These are phyloP conservation scores for Sebastes minor DNA, from an alignment of 2,797 vertebrate genomes.

Conservation along the genomic window DNA sequence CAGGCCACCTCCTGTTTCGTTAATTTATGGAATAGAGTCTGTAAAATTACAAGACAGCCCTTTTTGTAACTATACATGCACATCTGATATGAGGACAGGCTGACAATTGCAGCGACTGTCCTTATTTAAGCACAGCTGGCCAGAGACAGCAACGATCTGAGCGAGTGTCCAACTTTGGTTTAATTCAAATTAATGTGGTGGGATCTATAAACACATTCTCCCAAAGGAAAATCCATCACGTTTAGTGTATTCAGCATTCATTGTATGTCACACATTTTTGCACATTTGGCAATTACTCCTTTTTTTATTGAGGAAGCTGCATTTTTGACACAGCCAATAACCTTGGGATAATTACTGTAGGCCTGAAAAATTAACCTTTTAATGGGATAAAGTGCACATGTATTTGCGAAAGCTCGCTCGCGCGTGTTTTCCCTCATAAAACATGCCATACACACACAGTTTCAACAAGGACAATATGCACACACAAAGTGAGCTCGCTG, in stretches of 20 bases:
- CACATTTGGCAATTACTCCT: slow-evolving; percentile 24
- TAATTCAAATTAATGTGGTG: slow-evolving; percentile 11
- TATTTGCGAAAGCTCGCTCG: slow-evolving; percentile 9
- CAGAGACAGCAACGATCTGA: slow-evolving; percentile 9
- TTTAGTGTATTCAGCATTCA: slow-evolving; percentile 19
- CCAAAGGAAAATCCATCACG: slow-evolving; percentile 38
- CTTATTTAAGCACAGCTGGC: slow-evolving; percentile 35
- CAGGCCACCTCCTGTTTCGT: slow-evolving; percentile 14
- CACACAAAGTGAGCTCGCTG: slow-evolving; percentile 48
- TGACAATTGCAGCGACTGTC: slow-evolving; percentile 25
- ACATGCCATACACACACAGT: slow-evolving; percentile 8
- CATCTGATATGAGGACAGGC: slow-evolving; percentile 19
- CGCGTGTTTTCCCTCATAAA: slow-evolving; percentile 17
- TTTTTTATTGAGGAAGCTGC: slow-evolving; percentile 20
- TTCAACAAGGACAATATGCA: slow-evolving; percentile 36
- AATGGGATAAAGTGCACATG: slow-evolving; percentile 20
- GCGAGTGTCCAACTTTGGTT: slow-evolving; percentile 18
- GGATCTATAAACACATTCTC: slow-evolving; percentile 6
- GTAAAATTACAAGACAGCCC: background rate
- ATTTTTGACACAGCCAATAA: slow-evolving; percentile 22
- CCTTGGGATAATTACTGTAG: slow-evolving; percentile 19
- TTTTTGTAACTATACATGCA: slow-evolving; percentile 14
- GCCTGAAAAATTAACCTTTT: slow-evolving; percentile 31
- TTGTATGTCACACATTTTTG: slow-evolving; percentile 25
- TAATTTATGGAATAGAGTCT: background rate